Conservation (phyloP, 1,140 invertebrate species). For the Sweltsa coloradensis region DNA sequence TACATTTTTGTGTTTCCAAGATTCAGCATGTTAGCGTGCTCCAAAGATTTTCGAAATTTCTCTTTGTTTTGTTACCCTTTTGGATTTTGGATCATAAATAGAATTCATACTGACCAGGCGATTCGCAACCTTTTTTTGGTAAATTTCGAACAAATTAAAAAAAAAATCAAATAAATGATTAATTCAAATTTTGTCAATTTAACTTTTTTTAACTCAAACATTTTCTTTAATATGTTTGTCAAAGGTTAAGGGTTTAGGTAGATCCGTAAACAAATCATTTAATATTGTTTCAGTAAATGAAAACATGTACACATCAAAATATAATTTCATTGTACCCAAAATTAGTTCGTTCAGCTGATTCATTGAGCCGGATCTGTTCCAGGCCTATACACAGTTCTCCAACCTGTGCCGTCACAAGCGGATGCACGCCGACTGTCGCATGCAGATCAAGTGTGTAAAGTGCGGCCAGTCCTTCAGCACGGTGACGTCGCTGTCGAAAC, state of each 20-base stretch:
- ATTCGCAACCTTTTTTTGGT: too few relatives aligned
- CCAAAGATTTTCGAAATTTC: too few relatives aligned
- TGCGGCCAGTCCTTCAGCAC: slow-evolving; percentile 86
- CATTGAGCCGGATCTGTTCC: slow-evolving; percentile 37
- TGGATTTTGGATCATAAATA: too few relatives aligned
- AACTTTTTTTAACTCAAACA: neutral
- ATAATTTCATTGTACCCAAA: too few relatives aligned
- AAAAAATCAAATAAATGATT: neutral
- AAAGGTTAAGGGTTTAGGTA: neutral
- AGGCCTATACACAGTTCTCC: slow-evolving; percentile 98
- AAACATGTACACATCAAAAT: too few relatives aligned
- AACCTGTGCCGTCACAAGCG: slow-evolving; percentile 98
- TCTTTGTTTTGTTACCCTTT: too few relatives aligned
- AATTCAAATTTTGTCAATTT: neutral
- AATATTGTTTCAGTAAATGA: too few relatives aligned
- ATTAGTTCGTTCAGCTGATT: too few relatives aligned
- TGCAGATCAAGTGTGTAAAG: slow-evolving; percentile 82
- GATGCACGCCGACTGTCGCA: slow-evolving; percentile 88
- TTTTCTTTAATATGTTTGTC: neutral
- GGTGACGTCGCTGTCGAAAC: slow-evolving; percentile 68
- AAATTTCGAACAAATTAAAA: neutral
- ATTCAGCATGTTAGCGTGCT: too few relatives aligned
- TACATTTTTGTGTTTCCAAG: too few relatives aligned
- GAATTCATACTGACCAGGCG: too few relatives aligned
- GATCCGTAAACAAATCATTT: too few relatives aligned